phyloP scores from a whole-genome alignment of 2,888 invertebrate genomes.

The Xylota sylvarum region DNA sequence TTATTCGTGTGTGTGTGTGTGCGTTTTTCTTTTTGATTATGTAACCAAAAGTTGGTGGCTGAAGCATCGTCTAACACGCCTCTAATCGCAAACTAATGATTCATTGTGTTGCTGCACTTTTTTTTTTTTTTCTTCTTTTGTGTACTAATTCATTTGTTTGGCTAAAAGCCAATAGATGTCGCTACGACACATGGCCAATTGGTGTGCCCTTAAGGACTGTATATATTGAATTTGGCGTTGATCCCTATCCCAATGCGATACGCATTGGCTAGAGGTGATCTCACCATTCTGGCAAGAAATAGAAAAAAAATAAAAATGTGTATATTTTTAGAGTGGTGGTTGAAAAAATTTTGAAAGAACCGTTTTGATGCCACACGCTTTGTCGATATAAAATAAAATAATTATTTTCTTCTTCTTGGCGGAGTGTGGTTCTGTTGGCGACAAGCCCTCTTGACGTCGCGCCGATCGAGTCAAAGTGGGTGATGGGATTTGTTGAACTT shows the following conservation, averaged over 20 bases:
- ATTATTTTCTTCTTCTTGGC: constrained; percentile 16
- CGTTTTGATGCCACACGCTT: constrained; percentile 39
- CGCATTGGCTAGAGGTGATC: constrained; percentile 63
- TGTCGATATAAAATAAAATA: background rate
- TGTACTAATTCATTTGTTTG: constrained; percentile 22
- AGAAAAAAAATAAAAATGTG: constrained; percentile 23
- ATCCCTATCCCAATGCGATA: constrained; percentile 60
- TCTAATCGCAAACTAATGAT: constrained; percentile 69
- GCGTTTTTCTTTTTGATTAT: constrained; percentile 16
- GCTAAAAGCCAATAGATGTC: constrained; percentile 57
- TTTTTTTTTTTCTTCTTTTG: no score
- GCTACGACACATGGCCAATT: constrained; percentile 51
- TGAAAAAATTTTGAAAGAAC: constrained; percentile 22
- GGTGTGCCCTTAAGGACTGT: constrained; percentile 54
- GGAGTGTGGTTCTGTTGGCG: constrained; percentile 48
- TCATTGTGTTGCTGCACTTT: constrained; percentile 47
- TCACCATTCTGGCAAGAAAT: constrained; percentile 61
- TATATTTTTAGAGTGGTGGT: constrained; percentile 47
- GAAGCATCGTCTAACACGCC: constrained; percentile 58
- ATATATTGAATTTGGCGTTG: constrained; percentile 51
- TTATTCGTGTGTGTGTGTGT: background rate
- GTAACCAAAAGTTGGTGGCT: constrained; percentile 33
- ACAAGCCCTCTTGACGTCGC: constrained; percentile 40
- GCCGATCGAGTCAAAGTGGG: constrained; percentile 20
- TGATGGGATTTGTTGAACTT: constrained; percentile 44